Percentiles rank a stretch among this genome's conserved stretches.
Conservation (phyloP, 2,797 vertebrate genomes). For the Chaenodraco wilsoni region DNA sequence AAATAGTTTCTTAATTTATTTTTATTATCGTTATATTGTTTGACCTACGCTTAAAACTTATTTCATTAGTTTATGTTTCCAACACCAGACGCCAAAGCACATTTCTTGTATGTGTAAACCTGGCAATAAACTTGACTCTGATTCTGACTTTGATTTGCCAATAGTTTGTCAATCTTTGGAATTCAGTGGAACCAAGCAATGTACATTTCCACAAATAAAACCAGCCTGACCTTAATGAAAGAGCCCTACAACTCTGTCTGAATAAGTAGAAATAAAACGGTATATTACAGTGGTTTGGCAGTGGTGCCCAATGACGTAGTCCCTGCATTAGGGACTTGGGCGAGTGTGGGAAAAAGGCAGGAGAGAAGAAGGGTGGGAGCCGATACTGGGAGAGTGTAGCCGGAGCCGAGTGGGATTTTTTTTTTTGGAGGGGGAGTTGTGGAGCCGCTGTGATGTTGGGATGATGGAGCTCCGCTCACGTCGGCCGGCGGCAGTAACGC, state of each 20-base stretch:
- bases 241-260: slow-evolving; percentile 60
- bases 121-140: too few relatives aligned
- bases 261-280: slow-evolving; percentile 75
- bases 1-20: too few relatives aligned
- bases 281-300: slow-evolving; percentile 82
- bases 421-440: slow-evolving; percentile 52
- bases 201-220: slow-evolving; percentile 60
- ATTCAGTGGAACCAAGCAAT: slow-evolving; percentile 42
- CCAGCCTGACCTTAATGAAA: slow-evolving; percentile 69
- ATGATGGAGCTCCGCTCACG: slow-evolving; percentile 66
- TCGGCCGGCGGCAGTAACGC: slow-evolving; percentile 59
- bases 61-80: too few relatives aligned
- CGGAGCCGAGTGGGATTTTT: slow-evolving; percentile 57
- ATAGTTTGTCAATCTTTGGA: slow-evolving; percentile 10
- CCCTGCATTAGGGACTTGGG: slow-evolving; percentile 72
- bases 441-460: slow-evolving; percentile 75
- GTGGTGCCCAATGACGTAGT: slow-evolving; percentile 76
- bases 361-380: slow-evolving; percentile 76
- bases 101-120: too few relatives aligned
- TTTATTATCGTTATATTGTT: too few relatives aligned
- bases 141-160: too few relatives aligned
- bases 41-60: too few relatives aligned
- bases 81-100: too few relatives aligned
- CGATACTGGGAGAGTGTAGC: slow-evolving; percentile 72
- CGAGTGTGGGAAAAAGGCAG: slow-evolving; percentile 84